A percentile compares a stretch with the other conserved stretches of the same genome.
Evolutionary conservation across 2,888 invertebrate genomes (phyloP).

Genomic region (Drosophila setosimentum): DNA sequence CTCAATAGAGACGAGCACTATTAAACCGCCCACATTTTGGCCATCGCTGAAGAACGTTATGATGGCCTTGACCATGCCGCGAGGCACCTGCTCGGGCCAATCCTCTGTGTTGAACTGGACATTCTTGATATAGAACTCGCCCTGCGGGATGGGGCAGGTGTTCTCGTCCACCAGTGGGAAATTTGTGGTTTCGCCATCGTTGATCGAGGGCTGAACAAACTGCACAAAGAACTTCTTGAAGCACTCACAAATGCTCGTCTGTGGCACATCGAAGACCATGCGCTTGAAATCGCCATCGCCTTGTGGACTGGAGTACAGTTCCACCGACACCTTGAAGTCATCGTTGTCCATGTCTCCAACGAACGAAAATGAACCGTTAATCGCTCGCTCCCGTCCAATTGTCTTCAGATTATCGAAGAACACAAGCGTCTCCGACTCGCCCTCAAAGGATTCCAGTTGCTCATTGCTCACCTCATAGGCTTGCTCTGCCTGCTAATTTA

Average conservation of each 20-base stretch:
- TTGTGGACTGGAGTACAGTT: conserved; percentile 74
- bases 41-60: conserved; percentile 69
- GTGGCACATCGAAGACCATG: conserved; percentile 76
- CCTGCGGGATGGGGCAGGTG: conserved; percentile 76
- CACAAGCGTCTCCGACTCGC: conserved; percentile 67
- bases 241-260: conserved; percentile 75
- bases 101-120: conserved; percentile 69
- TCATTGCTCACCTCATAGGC: conserved; percentile 73
- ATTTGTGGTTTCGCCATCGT: conserved; percentile 70
- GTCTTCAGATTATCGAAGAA: conserved; percentile 54
- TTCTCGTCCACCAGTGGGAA: conserved; percentile 74
- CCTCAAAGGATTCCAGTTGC: conserved; percentile 66
- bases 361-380: conserved; percentile 74
- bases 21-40: conserved; percentile 69
- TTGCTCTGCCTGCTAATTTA: conserved; percentile 56
- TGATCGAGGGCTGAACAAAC: conserved; percentile 74
- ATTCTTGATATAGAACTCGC: conserved; percentile 71
- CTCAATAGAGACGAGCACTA: conserved; percentile 64
- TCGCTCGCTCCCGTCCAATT: conserved; percentile 65
- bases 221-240: conserved; percentile 77
- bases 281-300: conserved; percentile 74
- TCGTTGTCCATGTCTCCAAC: conserved; percentile 74
- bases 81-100: conserved; percentile 79
- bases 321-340: conserved; percentile 68
- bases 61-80: conserved; percentile 74